Evolutionary conservation across 2,888 invertebrate genomes (phyloP).

Genomic region (Eristalinus sepulchralis): DNA sequence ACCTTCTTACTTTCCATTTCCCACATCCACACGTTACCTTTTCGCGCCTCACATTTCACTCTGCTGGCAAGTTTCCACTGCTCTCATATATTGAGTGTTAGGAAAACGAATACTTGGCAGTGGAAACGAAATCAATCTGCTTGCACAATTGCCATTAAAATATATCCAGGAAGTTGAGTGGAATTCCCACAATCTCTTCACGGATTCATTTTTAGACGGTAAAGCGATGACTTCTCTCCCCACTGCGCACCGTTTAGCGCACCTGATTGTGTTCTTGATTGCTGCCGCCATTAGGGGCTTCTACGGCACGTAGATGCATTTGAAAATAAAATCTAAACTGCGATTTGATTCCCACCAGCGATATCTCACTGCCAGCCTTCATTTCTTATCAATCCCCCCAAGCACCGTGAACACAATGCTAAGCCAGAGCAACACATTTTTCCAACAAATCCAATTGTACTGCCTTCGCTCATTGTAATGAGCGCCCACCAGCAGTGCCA

Average conservation of each 20-base stretch:
- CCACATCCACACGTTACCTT: neutral
- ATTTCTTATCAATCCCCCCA: neutral
- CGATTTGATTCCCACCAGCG: too few relatives aligned
- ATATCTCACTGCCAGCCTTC: too few relatives aligned
- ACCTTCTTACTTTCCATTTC: neutral
- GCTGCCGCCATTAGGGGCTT: too few relatives aligned
- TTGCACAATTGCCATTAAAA: neutral
- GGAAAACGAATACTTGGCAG: neutral
- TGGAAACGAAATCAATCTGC: neutral
- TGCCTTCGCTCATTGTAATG: neutral
- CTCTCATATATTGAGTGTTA: neutral
- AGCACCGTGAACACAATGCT: neutral
- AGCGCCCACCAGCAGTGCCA: neutral
- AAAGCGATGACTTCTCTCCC: too few relatives aligned
- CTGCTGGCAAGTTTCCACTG: neutral
- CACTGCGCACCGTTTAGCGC: too few relatives aligned
- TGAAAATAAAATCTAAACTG: too few relatives aligned
- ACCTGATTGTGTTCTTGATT: too few relatives aligned
- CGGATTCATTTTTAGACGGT: too few relatives aligned
- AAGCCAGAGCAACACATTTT: neutral
- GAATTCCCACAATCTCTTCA: neutral
- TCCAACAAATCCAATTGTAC: neutral
- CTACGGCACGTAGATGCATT: too few relatives aligned
- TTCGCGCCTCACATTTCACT: neutral
- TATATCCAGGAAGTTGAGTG: neutral